These are phyloP conservation scores for Leucosticte australis DNA, from an alignment of 2,113 vertebrate species.

Conservation along the genomic window DNA sequence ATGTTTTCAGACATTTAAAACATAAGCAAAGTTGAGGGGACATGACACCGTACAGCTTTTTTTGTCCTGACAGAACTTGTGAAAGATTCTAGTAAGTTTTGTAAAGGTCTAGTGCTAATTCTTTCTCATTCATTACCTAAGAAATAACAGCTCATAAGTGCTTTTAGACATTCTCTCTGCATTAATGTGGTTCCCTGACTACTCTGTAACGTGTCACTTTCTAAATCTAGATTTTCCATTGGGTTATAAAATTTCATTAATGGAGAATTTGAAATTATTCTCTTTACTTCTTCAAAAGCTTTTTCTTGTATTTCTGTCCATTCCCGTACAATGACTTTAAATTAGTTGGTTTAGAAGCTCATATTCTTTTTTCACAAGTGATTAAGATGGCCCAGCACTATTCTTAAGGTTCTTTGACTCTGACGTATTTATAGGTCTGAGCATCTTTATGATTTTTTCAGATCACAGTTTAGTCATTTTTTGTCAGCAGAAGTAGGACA, in stretches of 20 bases:
- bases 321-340: neutral
- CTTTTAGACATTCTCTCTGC: neutral
- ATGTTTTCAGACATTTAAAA: neutral
- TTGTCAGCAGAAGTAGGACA: neutral
- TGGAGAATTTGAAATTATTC: neutral
- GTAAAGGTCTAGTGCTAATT: neutral
- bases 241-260: neutral
- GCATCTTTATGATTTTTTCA: neutral
- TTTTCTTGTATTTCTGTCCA: constrained; percentile 25
- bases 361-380: neutral
- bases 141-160: neutral
- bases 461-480: neutral
- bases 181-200: neutral
- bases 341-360: neutral
- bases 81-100: neutral
- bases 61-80: neutral
- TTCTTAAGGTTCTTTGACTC: neutral
- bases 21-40: neutral
- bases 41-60: neutral
- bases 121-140: neutral
- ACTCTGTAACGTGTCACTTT: neutral
- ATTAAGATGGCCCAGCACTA: neutral
- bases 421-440: neutral
- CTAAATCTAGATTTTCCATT: neutral
- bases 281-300: constrained; percentile 11